Evolutionary conservation across 1,140 invertebrate species (phyloP).

Genomic region (Calephelis nemesis): DNA sequence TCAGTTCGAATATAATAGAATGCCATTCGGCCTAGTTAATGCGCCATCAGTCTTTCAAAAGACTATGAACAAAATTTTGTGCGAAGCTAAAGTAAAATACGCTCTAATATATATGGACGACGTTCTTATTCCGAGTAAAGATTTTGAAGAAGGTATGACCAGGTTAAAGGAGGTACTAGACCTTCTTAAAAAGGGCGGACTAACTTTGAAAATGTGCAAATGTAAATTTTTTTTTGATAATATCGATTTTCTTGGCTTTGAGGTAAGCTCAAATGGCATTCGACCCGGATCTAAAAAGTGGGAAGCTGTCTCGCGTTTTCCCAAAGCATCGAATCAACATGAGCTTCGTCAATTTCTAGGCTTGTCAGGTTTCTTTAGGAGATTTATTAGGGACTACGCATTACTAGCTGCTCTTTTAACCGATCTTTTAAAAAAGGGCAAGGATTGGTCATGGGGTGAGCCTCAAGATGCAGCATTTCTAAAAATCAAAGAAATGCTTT

Average conservation of each 20-base stretch:
- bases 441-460: too few species aligned
- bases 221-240: neutral
- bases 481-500: neutral
- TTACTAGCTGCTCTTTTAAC: too few species aligned
- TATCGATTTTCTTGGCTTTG: too few species aligned
- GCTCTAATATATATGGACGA: slow-evolving; percentile 8
- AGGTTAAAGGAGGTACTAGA: neutral
- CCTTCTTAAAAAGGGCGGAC: neutral
- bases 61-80: neutral
- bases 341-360: neutral
- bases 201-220: slow-evolving; percentile 4
- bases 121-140: neutral
- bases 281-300: neutral
- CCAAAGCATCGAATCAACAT: neutral
- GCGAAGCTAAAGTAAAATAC: slow-evolving; percentile 3
- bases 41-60: neutral
- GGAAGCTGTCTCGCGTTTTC: neutral
- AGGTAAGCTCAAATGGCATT: too few species aligned
- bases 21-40: slow-evolving; percentile 3
- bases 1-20: slow-evolving; percentile 2
- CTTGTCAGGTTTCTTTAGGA: neutral
- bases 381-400: too few species aligned
- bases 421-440: too few species aligned
- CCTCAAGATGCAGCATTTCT: too few species aligned
- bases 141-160: neutral